Evolutionary conservation across 2,113 vertebrate species (phyloP), one percentile per base, ranked within the genome.

Genomic region (Telmatochromis sp.): DNA sequence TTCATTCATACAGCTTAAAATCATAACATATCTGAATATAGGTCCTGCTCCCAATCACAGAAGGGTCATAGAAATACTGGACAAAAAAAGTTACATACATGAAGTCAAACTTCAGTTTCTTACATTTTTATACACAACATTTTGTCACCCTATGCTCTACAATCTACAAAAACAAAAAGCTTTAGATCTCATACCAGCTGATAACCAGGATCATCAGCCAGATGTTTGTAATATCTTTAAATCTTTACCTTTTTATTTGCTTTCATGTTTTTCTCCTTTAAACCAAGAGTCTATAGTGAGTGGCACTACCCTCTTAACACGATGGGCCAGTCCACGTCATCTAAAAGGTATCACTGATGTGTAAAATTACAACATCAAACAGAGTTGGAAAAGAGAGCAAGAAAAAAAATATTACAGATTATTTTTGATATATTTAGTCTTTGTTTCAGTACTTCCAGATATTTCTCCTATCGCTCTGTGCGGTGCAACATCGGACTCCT

Each of bases 291-390:
- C 79, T 45, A 54, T 7, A 26, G 40, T 42, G 73, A 68, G 60
- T 65, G 40, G 40, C 51, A 17, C 31, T 68, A 2, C 81, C 17
- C 79, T 83, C 28, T 81, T 37, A 54, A 40, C 86, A 17, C 23
- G n/a, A 14, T 12, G 28, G 80, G 58, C 75, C 79, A 23, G 81
- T 58, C 89, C 83, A 92, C 88, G 86, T 92, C 89, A 94, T 79
- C 83, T 57, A 17, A 82, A 51, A 83, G 45, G 42, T 55, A 71
- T 33, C 57, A 60, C 47, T 79, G 15, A 23, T 80, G 86, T 84
- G 75, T 47, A 63, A 84, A 75, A 75, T n/a, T 33, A 87, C 57
- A 85, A 19, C 81, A 45, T 21, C 2, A 37, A 15, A 33, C 28
- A 78, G 10, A 51, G 10, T 51, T 51, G 19, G 33, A 37, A 37